Evolutionary conservation across 2,888 invertebrate genomes (phyloP), one percentile per base, ranked within the genome.

Genomic region (Caenorhabditis afra): DNA sequence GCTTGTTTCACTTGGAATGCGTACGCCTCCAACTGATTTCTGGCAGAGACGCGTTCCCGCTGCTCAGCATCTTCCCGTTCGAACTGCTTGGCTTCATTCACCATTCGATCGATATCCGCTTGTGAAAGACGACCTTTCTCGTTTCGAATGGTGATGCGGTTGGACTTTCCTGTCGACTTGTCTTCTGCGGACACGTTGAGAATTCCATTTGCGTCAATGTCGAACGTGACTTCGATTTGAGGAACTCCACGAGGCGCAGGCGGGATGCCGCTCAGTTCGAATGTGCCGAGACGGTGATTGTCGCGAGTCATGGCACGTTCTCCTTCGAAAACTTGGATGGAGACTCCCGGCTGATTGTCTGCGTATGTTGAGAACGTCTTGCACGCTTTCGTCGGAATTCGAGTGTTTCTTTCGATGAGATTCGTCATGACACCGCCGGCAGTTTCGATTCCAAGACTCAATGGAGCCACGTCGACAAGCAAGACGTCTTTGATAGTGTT

Each of bases 21-120:
- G 94, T 96, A 96, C 0, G 95, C 94, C 91, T 96, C 95, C 62
- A 96, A 92, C 3, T 93, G 93, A 90, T 95, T 95, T 93, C 95
- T 95, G 73, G 95, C 94, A 71, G 94, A 92, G 8, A 93, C 91
- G n/a, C 92, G 91, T 22, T 92, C 92, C 80, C 92, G 91, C 87
- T 93, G 90, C 89, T 91, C 87, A 65, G 92, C 92, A 89, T 93
- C 93, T 77, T 93, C 93, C 41, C 90, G 91, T 89, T 95, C 94
- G 93, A 95, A 96, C 90, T 94, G 94, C 92, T 96, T 95, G 0
- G 96, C 96, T 89, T 96, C 96, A 85, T 94, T 94, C n/a, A 96
- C 95, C 92, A 92, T 92, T 23, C 91, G 87, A 91, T 96, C 95
- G 89, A 96, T 96, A 86, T 96, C 96, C 91, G 95, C 95, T 92